phyloP scores from a whole-genome alignment of 2,113 vertebrate species.

The Typhlomys cinereus region DNA sequence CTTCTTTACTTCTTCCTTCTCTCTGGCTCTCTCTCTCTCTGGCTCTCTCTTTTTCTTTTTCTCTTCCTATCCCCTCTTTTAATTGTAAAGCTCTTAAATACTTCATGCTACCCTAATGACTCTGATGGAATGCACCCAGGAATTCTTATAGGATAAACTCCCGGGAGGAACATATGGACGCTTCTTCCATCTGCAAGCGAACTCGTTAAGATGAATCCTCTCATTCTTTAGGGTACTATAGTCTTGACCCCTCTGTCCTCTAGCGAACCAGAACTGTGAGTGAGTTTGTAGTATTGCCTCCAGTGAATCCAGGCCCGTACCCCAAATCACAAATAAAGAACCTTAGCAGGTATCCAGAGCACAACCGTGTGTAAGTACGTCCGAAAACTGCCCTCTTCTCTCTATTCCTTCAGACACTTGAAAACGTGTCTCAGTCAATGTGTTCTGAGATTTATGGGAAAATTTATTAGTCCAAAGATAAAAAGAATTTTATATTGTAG shows the following conservation, averaged over 20 bases:
- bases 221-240: background rate
- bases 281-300: background rate
- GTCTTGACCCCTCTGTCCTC: background rate
- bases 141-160: background rate
- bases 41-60: rapidly evolving
- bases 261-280: background rate
- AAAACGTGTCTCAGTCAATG: constrained; percentile 62
- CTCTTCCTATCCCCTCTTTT: background rate
- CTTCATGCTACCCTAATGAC: background rate
- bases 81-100: background rate
- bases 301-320: background rate
- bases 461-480: constrained; percentile 70
- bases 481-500: constrained; percentile 71
- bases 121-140: background rate
- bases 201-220: background rate
- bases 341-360: no score
- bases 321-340: background rate
- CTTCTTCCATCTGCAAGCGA: background rate
- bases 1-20: rapidly evolving
- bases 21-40: rapidly evolving
- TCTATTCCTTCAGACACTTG: constrained; percentile 12
- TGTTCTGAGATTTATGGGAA: constrained; percentile 62
- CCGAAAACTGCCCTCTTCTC: background rate
- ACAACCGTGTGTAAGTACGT: background rate
- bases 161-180: background rate